Evolutionary conservation across 2,888 invertebrate species (phyloP), one percentile per base, ranked within the genome.

Genomic region (Gymnosoma rotundatum): DNA sequence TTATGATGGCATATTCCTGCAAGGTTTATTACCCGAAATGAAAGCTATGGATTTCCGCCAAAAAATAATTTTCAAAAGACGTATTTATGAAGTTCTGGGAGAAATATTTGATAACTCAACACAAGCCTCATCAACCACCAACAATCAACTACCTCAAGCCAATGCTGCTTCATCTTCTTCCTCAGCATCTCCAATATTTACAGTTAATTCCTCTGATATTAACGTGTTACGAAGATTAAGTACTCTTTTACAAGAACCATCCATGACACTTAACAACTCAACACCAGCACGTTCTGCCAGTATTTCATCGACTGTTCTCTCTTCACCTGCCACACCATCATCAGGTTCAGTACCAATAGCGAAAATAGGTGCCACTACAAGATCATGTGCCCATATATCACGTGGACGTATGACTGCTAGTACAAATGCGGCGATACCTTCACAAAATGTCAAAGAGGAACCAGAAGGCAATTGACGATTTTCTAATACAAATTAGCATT

Each of bases 1-100:
- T 38, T 90, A 88, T 18, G 91, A 90, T 86, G 88, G 88, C 21
- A 87, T 88, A n/a, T 90, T 90, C 21, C 85, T 91, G 25, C 89
- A 90, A 81, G 89, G 90, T 8, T 76, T 91, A 6, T 87, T 90
- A 10, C 91, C 91, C 64, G 91, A 91, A 86, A 91, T 91, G 88
- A 88, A 89, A 25, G 88, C 87, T 12, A 91, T 91, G 92, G 89
- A 90, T 72, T 89, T 90, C 20, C 88, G 89, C 12, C 91, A 91
- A 82, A 91, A 91, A 58, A 88, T 91, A 0, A 83, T 87, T 14
- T 91, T 91, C 69, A 91, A 91, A 70, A 88, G 89, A 0, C 89
- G 91, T 63, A 88, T 91, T 0, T 91, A 91, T 58, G 90, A 89
- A 58, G 86, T 89, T 10, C 82, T 91, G 7, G 87, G 88, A n/a